Evolutionary conservation across 2,888 invertebrate genomes (phyloP).

Genomic region (Drosophila setosimentum): DNA sequence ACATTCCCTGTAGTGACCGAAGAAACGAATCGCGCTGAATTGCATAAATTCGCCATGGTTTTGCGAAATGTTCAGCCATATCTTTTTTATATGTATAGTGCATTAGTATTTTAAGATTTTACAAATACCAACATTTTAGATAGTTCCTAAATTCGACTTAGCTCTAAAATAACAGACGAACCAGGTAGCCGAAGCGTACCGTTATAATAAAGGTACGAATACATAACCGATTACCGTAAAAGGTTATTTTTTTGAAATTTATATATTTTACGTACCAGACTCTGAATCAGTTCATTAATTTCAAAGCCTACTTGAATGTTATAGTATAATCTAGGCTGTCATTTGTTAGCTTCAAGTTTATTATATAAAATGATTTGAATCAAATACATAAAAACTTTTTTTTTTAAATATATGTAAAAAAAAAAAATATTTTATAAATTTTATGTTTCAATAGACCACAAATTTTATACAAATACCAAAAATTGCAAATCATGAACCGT

Average conservation of each 20-base stretch:
- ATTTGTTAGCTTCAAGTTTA: neutral
- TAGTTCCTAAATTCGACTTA: too few relatives aligned
- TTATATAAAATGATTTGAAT: neutral
- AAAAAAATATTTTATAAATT: constrained; percentile 1
- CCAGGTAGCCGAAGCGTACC: too few relatives aligned
- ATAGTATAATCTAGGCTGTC: too few relatives aligned
- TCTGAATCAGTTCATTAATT: neutral
- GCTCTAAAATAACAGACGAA: too few relatives aligned
- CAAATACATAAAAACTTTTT: neutral
- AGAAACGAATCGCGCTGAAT: neutral
- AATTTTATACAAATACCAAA: neutral
- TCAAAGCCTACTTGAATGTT: neutral
- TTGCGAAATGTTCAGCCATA: too few relatives aligned
- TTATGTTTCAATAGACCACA: neutral
- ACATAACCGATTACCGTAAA: too few relatives aligned
- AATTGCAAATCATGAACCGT: neutral
- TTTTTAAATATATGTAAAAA: constrained; percentile 1
- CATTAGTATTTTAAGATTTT: too few relatives aligned
- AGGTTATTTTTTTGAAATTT: too few relatives aligned
- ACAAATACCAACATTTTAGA: too few relatives aligned
- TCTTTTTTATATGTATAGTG: too few relatives aligned
- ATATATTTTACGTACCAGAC: neutral
- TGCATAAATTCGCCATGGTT: too few relatives aligned
- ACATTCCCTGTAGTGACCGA: neutral
- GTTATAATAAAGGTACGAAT: too few relatives aligned